Conservation (phyloP, 2,113 vertebrate species). For the Rafetus swinhoei region DNA sequence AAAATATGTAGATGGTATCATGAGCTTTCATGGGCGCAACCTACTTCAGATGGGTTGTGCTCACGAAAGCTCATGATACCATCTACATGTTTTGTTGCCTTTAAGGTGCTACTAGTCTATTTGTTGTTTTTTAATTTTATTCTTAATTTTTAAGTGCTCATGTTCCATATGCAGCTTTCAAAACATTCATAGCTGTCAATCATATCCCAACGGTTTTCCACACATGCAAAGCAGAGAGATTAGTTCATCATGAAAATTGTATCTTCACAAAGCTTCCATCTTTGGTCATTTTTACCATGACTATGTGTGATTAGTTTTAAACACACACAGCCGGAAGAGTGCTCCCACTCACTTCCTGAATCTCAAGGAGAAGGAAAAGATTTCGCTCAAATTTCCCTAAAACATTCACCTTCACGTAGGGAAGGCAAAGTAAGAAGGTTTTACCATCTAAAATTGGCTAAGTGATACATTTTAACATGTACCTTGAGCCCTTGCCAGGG, state of each 20-base stretch:
- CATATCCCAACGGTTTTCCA: background rate
- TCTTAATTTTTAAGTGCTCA: background rate
- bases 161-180: background rate
- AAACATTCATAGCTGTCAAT: background rate
- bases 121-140: no score
- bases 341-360: background rate
- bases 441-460: background rate
- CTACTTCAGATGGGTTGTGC: no score
- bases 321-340: background rate
- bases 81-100: no score
- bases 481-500: constrained; percentile 99
- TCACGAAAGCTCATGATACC: no score
- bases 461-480: constrained; percentile 53
- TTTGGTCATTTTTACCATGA: background rate
- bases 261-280: background rate
- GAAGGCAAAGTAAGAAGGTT: background rate
- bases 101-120: no score
- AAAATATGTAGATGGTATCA: no score
- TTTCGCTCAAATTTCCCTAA: background rate
- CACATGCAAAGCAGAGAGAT: background rate
- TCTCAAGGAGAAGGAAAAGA: background rate
- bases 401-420: background rate
- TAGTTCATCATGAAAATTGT: background rate
- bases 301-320: background rate
- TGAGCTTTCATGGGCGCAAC: no score